A percentile compares a stretch with the other conserved stretches of the same genome.
phyloP scores from a whole-genome alignment of 2,113 vertebrate genomes.

The Penelope pileata region DNA sequence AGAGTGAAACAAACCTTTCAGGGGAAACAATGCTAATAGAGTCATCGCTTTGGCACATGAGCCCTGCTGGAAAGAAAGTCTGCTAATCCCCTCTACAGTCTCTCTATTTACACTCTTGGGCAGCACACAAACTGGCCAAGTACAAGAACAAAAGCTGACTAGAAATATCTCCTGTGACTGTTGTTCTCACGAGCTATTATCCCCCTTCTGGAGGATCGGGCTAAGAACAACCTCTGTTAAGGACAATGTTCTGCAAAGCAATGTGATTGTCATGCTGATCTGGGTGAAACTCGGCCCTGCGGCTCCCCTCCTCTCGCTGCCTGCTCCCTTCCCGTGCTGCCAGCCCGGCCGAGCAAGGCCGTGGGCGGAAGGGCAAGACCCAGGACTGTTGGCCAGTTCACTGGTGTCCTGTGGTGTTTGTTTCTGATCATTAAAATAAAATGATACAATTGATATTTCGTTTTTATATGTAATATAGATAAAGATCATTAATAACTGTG shows the following conservation, averaged over 20 bases:
- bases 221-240: conserved; percentile 49
- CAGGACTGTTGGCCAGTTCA: neutral
- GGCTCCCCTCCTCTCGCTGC: neutral
- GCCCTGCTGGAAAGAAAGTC: conserved; percentile 29
- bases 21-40: conserved; percentile 43
- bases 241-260: conserved; percentile 30
- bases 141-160: conserved; percentile 60
- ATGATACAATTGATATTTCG: neutral
- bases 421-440: neutral
- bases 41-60: conserved; percentile 44
- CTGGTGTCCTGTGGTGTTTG: neutral
- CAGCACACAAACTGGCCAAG: conserved; percentile 31
- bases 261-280: conserved; percentile 62
- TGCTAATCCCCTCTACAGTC: conserved; percentile 54
- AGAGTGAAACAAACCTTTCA: conserved; percentile 29
- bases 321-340: neutral
- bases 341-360: neutral
- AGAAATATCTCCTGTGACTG: conserved; percentile 34
- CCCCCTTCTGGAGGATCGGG: conserved; percentile 56
- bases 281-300: conserved; percentile 41
- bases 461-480: neutral
- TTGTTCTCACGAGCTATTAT: conserved; percentile 59
- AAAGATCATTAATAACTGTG: neutral
- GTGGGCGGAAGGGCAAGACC: fast-evolving
- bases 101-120: conserved; percentile 63